Evolutionary conservation across 2,797 vertebrate genomes (phyloP), one percentile per base, ranked within the genome.

Genomic region (Spheniscus humboldti): DNA sequence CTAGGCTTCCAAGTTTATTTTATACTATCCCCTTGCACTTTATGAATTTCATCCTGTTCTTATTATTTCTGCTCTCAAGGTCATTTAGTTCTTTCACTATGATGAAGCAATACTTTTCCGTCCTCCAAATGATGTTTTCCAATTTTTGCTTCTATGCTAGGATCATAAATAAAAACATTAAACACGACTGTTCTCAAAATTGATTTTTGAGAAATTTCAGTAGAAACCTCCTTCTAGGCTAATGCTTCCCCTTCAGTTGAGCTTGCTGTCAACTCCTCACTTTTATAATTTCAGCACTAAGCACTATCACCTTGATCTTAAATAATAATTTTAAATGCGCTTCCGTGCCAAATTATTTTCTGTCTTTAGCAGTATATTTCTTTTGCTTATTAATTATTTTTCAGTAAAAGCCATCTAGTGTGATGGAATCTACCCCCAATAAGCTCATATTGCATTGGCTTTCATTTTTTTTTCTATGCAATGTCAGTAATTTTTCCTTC

Each of bases 171-270:
- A 77, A 94, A 92, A 68, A 74, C 35, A 45, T 71, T 92, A 85
- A 77, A 71, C 53, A 64, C 1, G 0, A 45, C 37, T 75, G 10
- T 77, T 93, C 4, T 7, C 15, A 60, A 88, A 95, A 93, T 7
- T 76, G 73, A 81, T 78, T 90, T 94, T 79, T 94, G 90, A 88
- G 90, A 81, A 48, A 96, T 93, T 93, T 90, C 69, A 15, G 17
- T 47, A 75, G 10, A 31, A 79, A 13, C 22, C 10, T 85, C n/a
- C 47, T 83, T 84, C 76, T 67, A 86, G 24, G 9, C 5, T 53
- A 86, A 72, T 14, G 33, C 5, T 69, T 88, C 15, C 5, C 13
- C 63, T 93, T 76, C 23, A 37, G 24, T 14, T 66, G 37, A 59
- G 25, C 23, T 80, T 81, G 11, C 8, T 45, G 22, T 62, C 24